Conservation (phyloP, 1,140 invertebrate genomes). For the Saccostrea cuccullata region DNA sequence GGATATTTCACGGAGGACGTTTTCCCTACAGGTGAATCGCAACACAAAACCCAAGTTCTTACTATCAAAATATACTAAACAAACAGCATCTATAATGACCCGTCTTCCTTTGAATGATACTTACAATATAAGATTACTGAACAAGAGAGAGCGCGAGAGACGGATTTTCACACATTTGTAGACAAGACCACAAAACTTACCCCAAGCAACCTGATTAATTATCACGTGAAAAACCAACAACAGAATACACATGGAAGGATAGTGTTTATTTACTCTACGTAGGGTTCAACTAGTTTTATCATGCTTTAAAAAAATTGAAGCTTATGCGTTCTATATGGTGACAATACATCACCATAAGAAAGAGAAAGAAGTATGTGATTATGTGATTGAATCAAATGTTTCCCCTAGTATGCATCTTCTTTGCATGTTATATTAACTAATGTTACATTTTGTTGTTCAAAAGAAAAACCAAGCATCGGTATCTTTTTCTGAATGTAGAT, state of each 20-base stretch:
- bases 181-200: neutral
- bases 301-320: too few relatives aligned
- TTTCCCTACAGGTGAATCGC: neutral
- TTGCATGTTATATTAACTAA: too few relatives aligned
- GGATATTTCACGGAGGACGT: neutral
- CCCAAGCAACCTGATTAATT: neutral
- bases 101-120: neutral
- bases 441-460: too few relatives aligned
- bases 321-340: too few relatives aligned
- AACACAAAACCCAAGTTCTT: neutral
- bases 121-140: neutral
- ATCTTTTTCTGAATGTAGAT: too few relatives aligned
- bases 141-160: neutral
- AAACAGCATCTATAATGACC: neutral
- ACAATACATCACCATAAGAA: too few relatives aligned
- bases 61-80: conserved; percentile 29
- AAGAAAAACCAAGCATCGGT: too few relatives aligned
- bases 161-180: conserved; percentile 10
- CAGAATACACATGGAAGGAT: neutral
- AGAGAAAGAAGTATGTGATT: too few relatives aligned
- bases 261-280: neutral
- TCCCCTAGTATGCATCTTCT: too few relatives aligned
- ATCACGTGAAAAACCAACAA: neutral
- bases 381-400: too few relatives aligned
- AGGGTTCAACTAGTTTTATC: too few relatives aligned